A percentile compares a stretch with the other conserved stretches of the same genome.
These are phyloP conservation scores for Drosophila seguyi DNA, from an alignment of 1,140 invertebrate genomes.

Conservation along the genomic window DNA sequence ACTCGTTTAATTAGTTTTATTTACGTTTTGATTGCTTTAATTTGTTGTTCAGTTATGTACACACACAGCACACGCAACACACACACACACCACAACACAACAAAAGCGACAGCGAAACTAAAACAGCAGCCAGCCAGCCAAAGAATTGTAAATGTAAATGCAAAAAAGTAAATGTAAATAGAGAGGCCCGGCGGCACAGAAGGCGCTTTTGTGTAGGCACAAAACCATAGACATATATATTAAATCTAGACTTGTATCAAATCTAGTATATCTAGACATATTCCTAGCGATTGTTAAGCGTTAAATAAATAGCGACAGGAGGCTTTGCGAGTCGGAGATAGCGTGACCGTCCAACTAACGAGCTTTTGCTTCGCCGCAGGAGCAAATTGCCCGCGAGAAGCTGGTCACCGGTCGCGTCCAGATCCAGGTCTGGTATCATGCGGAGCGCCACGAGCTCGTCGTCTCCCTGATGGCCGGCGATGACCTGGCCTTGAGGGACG, in stretches of 20 bases:
- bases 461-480: conserved; percentile 93
- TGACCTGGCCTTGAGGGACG: conserved; percentile 91
- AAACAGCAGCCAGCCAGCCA: conserved; percentile 20
- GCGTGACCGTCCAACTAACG: conserved; percentile 32
- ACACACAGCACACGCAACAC: conserved; percentile 22
- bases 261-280: conserved; percentile 12
- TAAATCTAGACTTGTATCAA: conserved; percentile 23
- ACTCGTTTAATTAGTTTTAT: conserved; percentile 76
- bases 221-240: conserved; percentile 20
- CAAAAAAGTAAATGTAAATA: conserved; percentile 19
- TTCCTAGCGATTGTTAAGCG: conserved; percentile 17
- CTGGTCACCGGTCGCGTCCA: conserved; percentile 92
- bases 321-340: conserved; percentile 15
- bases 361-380: conserved; percentile 85
- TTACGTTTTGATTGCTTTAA: conserved; percentile 78
- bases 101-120: conserved; percentile 22
- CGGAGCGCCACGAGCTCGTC: conserved; percentile 92
- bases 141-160: conserved; percentile 61
- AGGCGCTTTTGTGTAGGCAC: conserved; percentile 36
- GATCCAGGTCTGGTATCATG: conserved; percentile 94
- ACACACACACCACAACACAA: conserved; percentile 18
- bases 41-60: conserved; percentile 75
- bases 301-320: conserved; percentile 23
- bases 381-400: conserved; percentile 90
- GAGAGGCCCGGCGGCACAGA: conserved; percentile 39